phyloP scores from a whole-genome alignment of 2,888 invertebrate species.

The Automeris io region DNA sequence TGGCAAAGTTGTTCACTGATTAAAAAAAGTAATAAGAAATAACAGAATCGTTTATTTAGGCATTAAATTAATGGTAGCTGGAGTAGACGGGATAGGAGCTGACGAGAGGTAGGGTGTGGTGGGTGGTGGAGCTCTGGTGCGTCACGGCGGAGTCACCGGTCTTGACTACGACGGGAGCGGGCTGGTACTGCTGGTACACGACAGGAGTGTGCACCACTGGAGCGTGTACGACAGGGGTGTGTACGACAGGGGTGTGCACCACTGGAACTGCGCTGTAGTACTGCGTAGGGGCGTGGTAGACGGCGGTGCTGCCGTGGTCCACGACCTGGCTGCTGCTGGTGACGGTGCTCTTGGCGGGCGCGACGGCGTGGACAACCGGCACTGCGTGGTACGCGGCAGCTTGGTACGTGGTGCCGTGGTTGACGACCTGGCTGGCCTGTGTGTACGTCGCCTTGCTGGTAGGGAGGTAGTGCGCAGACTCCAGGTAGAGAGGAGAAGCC shows the following conservation, averaged over 20 bases:
- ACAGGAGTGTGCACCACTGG: constrained; percentile 31
- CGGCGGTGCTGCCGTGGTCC: constrained; percentile 38
- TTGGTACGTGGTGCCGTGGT: constrained; percentile 48
- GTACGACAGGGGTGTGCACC: constrained; percentile 31
- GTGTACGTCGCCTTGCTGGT: constrained; percentile 41
- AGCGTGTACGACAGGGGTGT: constrained; percentile 26
- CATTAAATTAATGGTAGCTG: constrained; percentile 35
- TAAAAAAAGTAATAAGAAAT: too few species aligned
- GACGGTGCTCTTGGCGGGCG: constrained; percentile 31
- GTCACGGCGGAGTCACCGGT: constrained; percentile 60
- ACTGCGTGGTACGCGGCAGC: constrained; percentile 29
- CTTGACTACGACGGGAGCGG: constrained; percentile 36
- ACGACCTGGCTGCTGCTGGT: constrained; percentile 57
- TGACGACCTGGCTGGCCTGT: constrained; percentile 37
- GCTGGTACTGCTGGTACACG: constrained; percentile 32
- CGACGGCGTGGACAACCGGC: constrained; percentile 21
- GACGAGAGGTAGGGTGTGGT: constrained; percentile 48
- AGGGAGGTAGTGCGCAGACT: constrained; percentile 29
- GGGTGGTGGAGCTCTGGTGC: constrained; percentile 68
- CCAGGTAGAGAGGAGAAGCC: constrained; percentile 39
- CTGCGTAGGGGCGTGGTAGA: constrained; percentile 31
- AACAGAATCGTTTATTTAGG: constrained; percentile 19
- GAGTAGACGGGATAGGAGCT: constrained; percentile 35
- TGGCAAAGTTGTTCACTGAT: too few species aligned
- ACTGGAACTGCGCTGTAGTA: constrained; percentile 16